Evolutionary conservation across 2,113 vertebrate genomes (phyloP).

Genomic region (Gavia stellata): DNA sequence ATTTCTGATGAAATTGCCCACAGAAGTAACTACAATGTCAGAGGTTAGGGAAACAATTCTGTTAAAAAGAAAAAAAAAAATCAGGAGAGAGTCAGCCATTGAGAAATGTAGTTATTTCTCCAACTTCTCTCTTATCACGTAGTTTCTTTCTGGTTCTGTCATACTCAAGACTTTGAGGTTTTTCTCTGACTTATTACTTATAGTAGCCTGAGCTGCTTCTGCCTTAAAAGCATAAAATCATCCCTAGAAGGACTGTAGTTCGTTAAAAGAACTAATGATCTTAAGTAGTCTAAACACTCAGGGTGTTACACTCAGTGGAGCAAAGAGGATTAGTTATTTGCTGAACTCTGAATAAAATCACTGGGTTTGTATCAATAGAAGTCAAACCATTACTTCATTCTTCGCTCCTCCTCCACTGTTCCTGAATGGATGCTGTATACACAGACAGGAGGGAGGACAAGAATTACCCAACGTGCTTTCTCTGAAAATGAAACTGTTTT

Average conservation of each 20-base stretch:
- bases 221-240: neutral
- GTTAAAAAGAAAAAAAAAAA: neutral
- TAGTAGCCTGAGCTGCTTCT: neutral
- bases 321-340: neutral
- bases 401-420: neutral
- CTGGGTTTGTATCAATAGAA: neutral
- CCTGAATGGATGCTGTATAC: neutral
- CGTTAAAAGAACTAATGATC: neutral
- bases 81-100: neutral
- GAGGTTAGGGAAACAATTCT: neutral
- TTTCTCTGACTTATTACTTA: neutral
- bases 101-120: neutral
- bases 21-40: neutral
- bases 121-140: neutral
- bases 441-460: neutral
- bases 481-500: neutral
- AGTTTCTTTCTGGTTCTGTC: neutral
- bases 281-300: neutral
- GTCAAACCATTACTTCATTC: neutral
- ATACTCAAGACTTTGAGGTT: neutral
- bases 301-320: neutral
- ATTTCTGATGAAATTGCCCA: neutral
- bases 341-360: neutral
- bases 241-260: neutral
- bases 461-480: neutral